Percentiles rank a stretch among this genome's conserved stretches.
These are phyloP conservation scores for Paradoxurus hermaphroditus DNA, from an alignment of 2,113 vertebrate genomes.

Conservation along the genomic window DNA sequence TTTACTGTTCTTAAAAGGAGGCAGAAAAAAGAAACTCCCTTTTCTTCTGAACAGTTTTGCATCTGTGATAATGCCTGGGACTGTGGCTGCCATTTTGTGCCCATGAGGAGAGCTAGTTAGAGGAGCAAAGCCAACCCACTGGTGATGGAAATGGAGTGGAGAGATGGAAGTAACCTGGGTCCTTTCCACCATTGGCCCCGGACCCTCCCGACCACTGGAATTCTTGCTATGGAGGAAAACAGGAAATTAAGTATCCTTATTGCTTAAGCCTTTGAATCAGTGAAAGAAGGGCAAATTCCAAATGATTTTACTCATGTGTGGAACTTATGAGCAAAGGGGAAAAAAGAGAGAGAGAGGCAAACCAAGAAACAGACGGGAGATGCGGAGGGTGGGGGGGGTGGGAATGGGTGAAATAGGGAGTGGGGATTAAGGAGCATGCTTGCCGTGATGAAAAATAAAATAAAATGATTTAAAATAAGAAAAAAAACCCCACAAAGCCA, in stretches of 20 bases:
- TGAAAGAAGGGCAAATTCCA: background rate
- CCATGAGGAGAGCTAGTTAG: background rate
- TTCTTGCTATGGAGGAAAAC: background rate
- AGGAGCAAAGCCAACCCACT: background rate
- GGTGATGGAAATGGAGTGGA: background rate
- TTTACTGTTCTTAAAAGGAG: background rate
- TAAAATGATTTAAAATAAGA: background rate
- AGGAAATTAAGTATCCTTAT: background rate
- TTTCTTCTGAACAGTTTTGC: background rate
- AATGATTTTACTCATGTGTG: background rate
- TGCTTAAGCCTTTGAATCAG: background rate
- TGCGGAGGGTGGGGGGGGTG: no score
- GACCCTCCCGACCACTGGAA: background rate
- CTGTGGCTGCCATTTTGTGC: background rate
- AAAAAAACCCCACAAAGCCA: background rate
- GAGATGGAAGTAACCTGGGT: background rate
- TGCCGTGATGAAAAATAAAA: background rate
- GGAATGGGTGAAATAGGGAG: background rate
- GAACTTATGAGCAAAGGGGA: background rate
- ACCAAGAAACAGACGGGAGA: background rate
- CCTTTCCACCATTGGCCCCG: background rate
- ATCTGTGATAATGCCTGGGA: background rate
- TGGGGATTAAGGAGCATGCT: background rate
- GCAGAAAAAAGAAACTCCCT: background rate
- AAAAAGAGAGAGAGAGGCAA: background rate